A percentile compares a stretch with the other conserved stretches of the same genome.
These are phyloP conservation scores for Masnerella sp. DNA, from an alignment of 2,888 invertebrate genomes.

Conservation along the genomic window DNA sequence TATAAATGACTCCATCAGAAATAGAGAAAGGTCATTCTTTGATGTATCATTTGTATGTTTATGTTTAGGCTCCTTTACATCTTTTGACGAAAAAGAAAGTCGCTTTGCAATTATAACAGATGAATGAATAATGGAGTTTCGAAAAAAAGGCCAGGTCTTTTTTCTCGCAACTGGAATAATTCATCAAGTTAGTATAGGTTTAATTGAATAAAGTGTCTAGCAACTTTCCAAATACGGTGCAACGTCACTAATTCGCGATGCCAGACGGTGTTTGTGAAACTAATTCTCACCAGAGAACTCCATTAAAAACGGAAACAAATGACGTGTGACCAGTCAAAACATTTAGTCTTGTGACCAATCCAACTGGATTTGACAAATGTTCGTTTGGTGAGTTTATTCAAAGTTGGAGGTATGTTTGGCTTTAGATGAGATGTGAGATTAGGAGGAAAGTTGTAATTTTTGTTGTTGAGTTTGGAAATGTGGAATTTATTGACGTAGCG, in stretches of 20 bases:
- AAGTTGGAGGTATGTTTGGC: no score
- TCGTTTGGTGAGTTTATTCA: no score
- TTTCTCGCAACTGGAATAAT: not conserved
- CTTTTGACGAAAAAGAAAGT: conserved; percentile 20
- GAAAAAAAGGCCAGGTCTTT: not conserved
- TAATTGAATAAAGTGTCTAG: not conserved
- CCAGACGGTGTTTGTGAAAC: no score
- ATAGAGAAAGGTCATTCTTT: conserved; percentile 6
- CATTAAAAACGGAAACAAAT: no score
- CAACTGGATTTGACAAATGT: conserved; percentile 1
- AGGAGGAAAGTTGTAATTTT: no score
- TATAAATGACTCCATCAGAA: no score
- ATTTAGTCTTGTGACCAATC: no score
- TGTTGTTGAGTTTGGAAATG: no score
- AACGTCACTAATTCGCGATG: not conserved
- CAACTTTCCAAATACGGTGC: not conserved
- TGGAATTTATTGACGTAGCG: no score
- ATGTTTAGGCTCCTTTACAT: not conserved
- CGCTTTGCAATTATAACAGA: conserved; percentile 22
- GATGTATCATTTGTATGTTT: conserved; percentile 1
- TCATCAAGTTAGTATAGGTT: not conserved
- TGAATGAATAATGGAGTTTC: conserved; percentile 18
- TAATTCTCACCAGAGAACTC: no score
- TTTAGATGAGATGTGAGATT: no score
- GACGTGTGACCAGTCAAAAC: no score